Evolutionary conservation across 2,113 vertebrate species (phyloP), one percentile per base, ranked within the genome.

Genomic region (Perca fluviatilis): DNA sequence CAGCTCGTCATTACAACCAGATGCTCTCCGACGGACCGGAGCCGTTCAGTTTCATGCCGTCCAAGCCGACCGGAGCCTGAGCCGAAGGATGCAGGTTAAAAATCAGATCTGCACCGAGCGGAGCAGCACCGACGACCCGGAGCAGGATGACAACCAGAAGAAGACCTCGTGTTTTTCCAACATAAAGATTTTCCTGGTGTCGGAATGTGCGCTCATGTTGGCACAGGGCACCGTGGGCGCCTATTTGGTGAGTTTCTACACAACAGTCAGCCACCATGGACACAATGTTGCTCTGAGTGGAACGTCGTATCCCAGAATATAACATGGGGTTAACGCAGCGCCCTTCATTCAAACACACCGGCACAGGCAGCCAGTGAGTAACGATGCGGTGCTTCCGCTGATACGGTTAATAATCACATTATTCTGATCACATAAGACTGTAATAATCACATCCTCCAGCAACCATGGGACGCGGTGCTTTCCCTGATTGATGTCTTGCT

Each of bases 191-290:
- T 98, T 98, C 93, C 92, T 98, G 89, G 96, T 97, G 92, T 96
- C 97, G 88, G 97, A 98, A 95, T 98, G 97, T 88, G 97, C 97
- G 61, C 95, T 98, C 90, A 98, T 98, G 97, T 83, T 99, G 95
- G 97, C 98, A 74, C 97, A 98, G 94, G 97, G 97, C 94, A 99
- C 97, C 18, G 97, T 97, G 86, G 97, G 97, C 89, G 97, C 98
- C 27, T 98, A 98, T 95, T 96, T 98, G 97, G 97, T 98, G 94
- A 98, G 97, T 96, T 61, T 66, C n/a, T 13, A 51, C 60, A 30
- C 15, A 57, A 12, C 47, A 27, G 60, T 10, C 16, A 51, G 16
- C 60, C 61, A 46, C 23, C 74, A 3, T 10, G 65, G 47, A 60
- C 70, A 25, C 83, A n/a, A 16, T 10, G 71, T 23, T 40, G 33